Conservation (phyloP, 1,140 invertebrate genomes). For the Megalopta genalis region DNA sequence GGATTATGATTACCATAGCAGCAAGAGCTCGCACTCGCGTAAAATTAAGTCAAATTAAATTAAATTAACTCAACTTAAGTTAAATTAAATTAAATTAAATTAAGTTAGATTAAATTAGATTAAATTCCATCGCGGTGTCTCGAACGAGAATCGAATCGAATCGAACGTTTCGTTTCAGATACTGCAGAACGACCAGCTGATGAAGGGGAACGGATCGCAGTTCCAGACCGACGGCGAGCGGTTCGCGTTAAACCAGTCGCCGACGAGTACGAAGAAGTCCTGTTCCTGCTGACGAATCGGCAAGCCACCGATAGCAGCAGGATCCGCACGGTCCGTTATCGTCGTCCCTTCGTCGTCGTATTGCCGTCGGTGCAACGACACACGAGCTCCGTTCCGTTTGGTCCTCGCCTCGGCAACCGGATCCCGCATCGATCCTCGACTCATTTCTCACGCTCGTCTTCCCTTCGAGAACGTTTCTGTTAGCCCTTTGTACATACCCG, state of each 20-base stretch:
- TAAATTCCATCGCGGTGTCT: neutral
- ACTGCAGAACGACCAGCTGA: slow-evolving; percentile 85
- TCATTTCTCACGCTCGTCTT: neutral
- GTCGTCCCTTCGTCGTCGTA: slow-evolving; percentile 22
- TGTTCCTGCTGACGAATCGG: slow-evolving; percentile 83
- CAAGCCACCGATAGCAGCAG: slow-evolving; percentile 28
- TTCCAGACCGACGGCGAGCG: slow-evolving; percentile 82
- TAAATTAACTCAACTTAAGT: too few species aligned
- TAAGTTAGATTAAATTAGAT: too few species aligned
- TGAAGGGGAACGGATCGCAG: slow-evolving; percentile 82
- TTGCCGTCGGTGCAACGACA: slow-evolving; percentile 43
- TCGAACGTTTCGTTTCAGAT: slow-evolving; percentile 78
- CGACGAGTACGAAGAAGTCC: slow-evolving; percentile 80
- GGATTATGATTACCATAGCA: too few species aligned
- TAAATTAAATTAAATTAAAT: too few species aligned
- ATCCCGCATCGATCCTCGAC: slow-evolving; percentile 6
- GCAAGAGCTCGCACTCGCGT: too few species aligned
- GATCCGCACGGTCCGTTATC: slow-evolving; percentile 22
- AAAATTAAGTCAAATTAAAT: too few species aligned
- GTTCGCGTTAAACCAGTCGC: slow-evolving; percentile 83
- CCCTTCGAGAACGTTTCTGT: neutral
- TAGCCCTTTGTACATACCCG: neutral
- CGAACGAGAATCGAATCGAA: slow-evolving; percentile 4
- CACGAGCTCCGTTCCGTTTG: neutral
- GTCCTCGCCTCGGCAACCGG: neutral